phyloP scores from a whole-genome alignment of 2,888 invertebrate species.

The Saturnia pavonia region DNA sequence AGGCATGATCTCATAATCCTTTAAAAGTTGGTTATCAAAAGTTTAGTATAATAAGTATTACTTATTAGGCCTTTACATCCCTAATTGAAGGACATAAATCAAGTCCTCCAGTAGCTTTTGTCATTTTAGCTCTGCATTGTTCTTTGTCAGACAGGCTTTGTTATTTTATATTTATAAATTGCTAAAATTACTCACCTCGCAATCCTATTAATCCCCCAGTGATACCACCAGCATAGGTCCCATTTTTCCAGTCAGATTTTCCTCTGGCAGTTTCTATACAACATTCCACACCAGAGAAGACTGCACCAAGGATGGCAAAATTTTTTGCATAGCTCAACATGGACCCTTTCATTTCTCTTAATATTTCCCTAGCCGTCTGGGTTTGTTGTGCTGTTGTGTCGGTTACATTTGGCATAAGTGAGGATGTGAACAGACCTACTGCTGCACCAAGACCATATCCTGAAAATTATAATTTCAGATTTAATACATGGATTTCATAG shows the following conservation, averaged over 20 bases:
- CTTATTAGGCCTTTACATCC: no score
- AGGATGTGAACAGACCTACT: slow-evolving; percentile 97
- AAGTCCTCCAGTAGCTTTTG: no score
- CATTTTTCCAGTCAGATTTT: slow-evolving; percentile 98
- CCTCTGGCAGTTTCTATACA: slow-evolving; percentile 96
- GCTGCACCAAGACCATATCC: slow-evolving; percentile 97
- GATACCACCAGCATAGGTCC: slow-evolving; percentile 95
- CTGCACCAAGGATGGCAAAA: slow-evolving; percentile 96
- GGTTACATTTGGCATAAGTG: slow-evolving; percentile 94
- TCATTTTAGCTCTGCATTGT: no score
- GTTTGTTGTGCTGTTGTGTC: slow-evolving; percentile 85
- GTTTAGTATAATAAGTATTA: no score
- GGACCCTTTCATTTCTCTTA: slow-evolving; percentile 95
- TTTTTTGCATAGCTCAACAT: slow-evolving; percentile 98
- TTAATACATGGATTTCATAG: background rate
- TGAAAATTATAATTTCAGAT: slow-evolving; percentile 50
- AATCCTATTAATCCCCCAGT: slow-evolving; percentile 96
- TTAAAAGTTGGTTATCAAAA: no score
- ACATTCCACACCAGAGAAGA: slow-evolving; percentile 98
- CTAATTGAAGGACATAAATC: no score
- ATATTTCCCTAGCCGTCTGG: slow-evolving; percentile 92
- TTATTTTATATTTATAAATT: background rate
- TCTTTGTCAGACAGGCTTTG: no score
- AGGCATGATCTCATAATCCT: no score
- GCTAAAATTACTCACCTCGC: slow-evolving; percentile 80